Evolutionary conservation across 2,113 vertebrate genomes (phyloP), one percentile per base, ranked within the genome.

Genomic region (Oreocharis arfaki): DNA sequence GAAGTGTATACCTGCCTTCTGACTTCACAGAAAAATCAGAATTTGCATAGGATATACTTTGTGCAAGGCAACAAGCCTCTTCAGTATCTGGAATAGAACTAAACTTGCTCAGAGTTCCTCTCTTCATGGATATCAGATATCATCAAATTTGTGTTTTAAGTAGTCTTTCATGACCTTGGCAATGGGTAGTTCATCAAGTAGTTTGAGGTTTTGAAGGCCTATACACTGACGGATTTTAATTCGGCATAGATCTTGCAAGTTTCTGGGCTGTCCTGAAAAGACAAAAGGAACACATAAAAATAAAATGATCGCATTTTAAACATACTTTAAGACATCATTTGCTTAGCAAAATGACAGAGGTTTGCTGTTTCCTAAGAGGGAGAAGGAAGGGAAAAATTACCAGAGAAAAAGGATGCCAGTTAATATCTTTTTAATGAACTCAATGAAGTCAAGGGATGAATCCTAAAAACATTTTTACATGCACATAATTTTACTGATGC

Each of bases 91-190:
- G 97, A 98, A 97, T 97, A 98, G 59, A 97, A 98, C 97, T 97
- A 95, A 96, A 97, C 97, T 96, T 91, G 97, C 93, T 97, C 95
- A 97, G 93, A 95, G 98, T 97, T 96, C 97, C 94, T 94, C 73
- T 95, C 94, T 95, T 97, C 90, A 93, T 94, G 95, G 68, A 61
- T 76, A 96, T 99, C 98, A 99, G 98, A 99, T 98, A 85, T 97
- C 98, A 97, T 99, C 99, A 96, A 99, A 99, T 98, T 99, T 99
- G 97, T 99, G 99, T 98, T 99, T 99, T 98, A 99, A 98, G 98
- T 99, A 99, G 99, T 99, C 99, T 98, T 99, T 99, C 98, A 99
- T 99, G 97, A 99, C 99, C 98, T 99, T 99, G 97, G 99, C 99
- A 92, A 99, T 99, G 23, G 99, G 99, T 73, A 99, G 98, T 96